These are phyloP conservation scores for Neodon shergylaensis DNA, from an alignment of 2,113 vertebrate genomes.

Conservation along the genomic window DNA sequence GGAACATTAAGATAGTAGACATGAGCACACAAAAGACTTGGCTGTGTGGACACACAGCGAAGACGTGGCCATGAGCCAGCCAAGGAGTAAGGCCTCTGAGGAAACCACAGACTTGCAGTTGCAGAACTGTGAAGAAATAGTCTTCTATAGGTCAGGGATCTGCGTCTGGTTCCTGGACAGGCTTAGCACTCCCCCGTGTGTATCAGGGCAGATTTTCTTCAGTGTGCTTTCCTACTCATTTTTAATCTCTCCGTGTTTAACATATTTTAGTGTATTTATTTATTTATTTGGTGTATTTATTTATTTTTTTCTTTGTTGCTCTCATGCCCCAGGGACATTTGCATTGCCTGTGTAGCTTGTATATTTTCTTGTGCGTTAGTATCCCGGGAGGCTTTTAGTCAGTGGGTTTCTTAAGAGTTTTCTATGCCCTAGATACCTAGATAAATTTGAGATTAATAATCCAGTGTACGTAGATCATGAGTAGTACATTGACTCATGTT, in stretches of 20 bases:
- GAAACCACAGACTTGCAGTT: neutral
- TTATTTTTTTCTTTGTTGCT: neutral
- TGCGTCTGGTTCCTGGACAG: neutral
- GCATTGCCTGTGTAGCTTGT: neutral
- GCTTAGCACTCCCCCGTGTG: neutral
- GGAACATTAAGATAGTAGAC: neutral
- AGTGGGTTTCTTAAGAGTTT: constrained; percentile 10
- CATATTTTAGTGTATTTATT: neutral
- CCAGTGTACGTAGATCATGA: neutral
- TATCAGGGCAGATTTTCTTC: neutral
- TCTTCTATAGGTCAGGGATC: neutral
- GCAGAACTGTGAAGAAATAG: neutral
- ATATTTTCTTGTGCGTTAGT: neutral
- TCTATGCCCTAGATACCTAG: neutral
- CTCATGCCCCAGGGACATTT: neutral
- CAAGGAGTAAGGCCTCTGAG: neutral
- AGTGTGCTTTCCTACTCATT: neutral
- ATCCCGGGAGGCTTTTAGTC: neutral
- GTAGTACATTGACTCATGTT: neutral
- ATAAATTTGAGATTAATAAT: constrained; percentile 19
- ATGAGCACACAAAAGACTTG: neutral
- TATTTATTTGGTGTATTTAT: neutral
- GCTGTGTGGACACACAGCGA: neutral
- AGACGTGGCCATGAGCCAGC: neutral
- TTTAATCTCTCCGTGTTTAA: neutral